Percentiles rank a stretch among this genome's conserved stretches.
phyloP scores from a whole-genome alignment of 92 coral and sea anemone genomes.

The Heteractis magnifica region DNA sequence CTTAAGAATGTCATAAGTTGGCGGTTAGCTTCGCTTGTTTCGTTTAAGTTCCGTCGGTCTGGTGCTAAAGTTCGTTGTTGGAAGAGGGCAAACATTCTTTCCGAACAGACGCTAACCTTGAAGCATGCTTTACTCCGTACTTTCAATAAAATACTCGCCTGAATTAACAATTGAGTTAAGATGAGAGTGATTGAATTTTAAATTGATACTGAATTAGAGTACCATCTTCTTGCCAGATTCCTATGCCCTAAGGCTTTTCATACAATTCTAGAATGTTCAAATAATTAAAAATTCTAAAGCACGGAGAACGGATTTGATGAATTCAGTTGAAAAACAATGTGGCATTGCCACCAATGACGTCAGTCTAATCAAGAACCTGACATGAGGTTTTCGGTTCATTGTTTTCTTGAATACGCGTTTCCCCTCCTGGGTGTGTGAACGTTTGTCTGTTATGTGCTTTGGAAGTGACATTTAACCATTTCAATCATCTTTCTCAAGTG shows the following conservation, averaged over 20 bases:
- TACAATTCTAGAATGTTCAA: neutral
- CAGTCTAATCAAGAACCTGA: neutral
- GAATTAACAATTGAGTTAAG: too few species aligned
- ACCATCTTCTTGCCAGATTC: neutral
- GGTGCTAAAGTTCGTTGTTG: too few species aligned
- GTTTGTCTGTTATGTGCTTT: neutral
- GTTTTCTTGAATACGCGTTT: neutral
- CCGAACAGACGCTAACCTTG: too few species aligned
- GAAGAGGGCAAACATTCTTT: too few species aligned
- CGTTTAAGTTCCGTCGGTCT: too few species aligned
- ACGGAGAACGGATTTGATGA: neutral
- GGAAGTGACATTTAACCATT: neutral
- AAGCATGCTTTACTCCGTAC: too few species aligned
- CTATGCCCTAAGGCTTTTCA: neutral
- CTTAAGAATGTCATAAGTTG: too few species aligned
- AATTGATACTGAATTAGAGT: neutral
- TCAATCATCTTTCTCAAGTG: neutral
- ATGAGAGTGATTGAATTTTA: too few species aligned
- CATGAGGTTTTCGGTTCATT: neutral
- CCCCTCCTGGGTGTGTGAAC: neutral
- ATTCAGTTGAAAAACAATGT: neutral
- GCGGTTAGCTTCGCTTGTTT: too few species aligned
- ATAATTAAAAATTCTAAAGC: neutral
- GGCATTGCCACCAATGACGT: conserved; percentile 1
- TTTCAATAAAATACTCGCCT: too few species aligned